Evolutionary conservation across 2,888 invertebrate genomes (phyloP).

Genomic region (Scaptomyza parva): DNA sequence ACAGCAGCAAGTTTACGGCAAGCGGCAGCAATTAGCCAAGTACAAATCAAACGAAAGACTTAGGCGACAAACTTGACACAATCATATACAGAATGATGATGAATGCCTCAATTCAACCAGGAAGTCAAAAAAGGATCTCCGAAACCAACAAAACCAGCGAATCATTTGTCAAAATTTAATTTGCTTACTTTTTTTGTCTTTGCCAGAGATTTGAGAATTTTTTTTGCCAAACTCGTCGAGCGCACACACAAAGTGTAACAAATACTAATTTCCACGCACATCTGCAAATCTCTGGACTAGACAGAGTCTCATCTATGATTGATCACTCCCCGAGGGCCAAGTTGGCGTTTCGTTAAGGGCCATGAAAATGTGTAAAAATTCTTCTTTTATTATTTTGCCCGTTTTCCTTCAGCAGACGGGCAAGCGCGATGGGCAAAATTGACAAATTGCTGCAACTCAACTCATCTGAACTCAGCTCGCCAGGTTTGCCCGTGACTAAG

Average conservation of each 20-base stretch:
- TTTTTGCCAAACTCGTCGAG: slow-evolving; percentile 16
- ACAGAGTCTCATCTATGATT: slow-evolving; percentile 60
- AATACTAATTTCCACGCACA: slow-evolving; percentile 63
- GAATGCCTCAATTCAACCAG: slow-evolving; percentile 33
- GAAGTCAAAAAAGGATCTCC: slow-evolving; percentile 53
- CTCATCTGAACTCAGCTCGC: not conserved
- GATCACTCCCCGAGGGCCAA: slow-evolving; percentile 77
- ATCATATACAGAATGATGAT: slow-evolving; percentile 47
- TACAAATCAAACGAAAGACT: slow-evolving; percentile 77
- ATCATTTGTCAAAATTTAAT: not conserved
- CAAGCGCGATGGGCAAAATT: slow-evolving; percentile 61
- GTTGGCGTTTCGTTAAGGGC: slow-evolving; percentile 63
- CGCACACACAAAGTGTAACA: slow-evolving; percentile 64
- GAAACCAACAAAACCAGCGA: slow-evolving; percentile 22
- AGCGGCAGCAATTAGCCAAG: slow-evolving; percentile 79
- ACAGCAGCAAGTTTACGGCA: slow-evolving; percentile 57
- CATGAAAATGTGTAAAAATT: slow-evolving; percentile 72
- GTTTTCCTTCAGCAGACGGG: slow-evolving; percentile 30
- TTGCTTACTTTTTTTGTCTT: slow-evolving; percentile 4
- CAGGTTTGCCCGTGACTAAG: slow-evolving; percentile 66
- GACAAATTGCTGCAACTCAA: slow-evolving; percentile 67
- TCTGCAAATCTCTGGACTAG: slow-evolving; percentile 19
- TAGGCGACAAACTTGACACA: slow-evolving; percentile 73
- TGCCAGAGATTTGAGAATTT: slow-evolving; percentile 39
- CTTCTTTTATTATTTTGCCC: slow-evolving; percentile 46